A percentile compares a stretch with the other conserved stretches of the same genome.
Conservation (phyloP, 2,888 invertebrate species). For the Cephus runcator region DNA sequence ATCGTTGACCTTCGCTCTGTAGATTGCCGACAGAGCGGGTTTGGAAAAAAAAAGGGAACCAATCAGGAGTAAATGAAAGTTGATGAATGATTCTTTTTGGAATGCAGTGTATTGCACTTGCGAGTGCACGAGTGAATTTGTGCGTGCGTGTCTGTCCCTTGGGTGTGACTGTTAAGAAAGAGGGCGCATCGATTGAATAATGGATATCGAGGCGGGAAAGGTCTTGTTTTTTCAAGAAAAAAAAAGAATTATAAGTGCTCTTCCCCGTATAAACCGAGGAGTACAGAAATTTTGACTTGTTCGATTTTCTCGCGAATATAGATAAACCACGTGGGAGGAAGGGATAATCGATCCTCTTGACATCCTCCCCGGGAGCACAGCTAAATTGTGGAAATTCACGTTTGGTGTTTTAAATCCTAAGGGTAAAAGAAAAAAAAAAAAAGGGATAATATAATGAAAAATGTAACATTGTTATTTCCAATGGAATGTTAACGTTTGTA, state of each 20-base stretch:
- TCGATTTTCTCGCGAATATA: background rate
- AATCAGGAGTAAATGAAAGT: background rate
- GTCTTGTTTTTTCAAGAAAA: background rate
- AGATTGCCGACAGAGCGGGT: background rate
- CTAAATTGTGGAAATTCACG: background rate
- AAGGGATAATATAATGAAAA: conserved; percentile 14
- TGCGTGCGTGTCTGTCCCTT: background rate
- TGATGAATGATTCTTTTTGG: background rate
- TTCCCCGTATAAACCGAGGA: background rate
- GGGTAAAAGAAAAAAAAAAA: background rate
- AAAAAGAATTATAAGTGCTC: background rate
- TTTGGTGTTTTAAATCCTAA: background rate
- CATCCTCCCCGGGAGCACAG: background rate
- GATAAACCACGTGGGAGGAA: background rate
- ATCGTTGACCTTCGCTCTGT: background rate
- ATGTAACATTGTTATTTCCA: conserved; percentile 49
- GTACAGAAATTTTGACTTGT: background rate
- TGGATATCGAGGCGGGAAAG: background rate
- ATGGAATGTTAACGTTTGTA: conserved; percentile 59
- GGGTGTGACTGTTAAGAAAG: background rate
- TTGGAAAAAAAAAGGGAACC: background rate
- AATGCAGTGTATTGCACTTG: background rate
- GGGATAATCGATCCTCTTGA: background rate
- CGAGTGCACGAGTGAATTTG: background rate
- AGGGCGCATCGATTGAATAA: background rate